phyloP scores from a whole-genome alignment of 1,140 invertebrate species.

The Oryctes rhinoceros region DNA sequence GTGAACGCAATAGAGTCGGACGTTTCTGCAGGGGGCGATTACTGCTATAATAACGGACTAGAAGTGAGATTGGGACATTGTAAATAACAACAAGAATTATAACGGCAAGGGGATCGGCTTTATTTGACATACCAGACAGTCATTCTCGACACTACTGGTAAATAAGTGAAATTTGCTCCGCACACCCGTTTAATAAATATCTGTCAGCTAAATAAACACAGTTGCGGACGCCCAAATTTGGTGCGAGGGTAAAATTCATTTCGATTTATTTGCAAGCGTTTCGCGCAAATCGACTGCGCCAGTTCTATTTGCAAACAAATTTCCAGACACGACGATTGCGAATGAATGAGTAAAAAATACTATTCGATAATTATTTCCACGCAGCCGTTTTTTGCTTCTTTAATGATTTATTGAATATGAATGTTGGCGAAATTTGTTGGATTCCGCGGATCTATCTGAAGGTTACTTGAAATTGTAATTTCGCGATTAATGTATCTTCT shows the following conservation, averaged over 20 bases:
- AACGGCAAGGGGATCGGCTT: conserved; percentile 44
- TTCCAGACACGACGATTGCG: not conserved
- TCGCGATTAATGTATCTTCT: no score
- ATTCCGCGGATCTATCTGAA: no score
- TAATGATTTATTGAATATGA: no score
- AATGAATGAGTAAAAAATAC: conserved; percentile 26
- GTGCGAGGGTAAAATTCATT: conserved; percentile 42
- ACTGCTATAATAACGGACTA: conserved; percentile 1
- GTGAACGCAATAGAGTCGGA: conserved; percentile 20
- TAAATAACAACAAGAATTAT: conserved; percentile 40
- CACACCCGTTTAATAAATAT: conserved; percentile 50
- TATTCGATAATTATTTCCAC: conserved; percentile 22
- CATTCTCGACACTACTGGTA: conserved; percentile 48
- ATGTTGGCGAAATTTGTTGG: no score
- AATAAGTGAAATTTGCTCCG: conserved; percentile 52
- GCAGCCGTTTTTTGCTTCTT: not conserved
- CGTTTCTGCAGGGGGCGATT: conserved; percentile 28
- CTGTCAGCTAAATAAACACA: conserved; percentile 48
- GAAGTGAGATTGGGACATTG: conserved; percentile 4
- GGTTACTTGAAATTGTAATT: no score
- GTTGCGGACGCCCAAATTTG: conserved; percentile 23
- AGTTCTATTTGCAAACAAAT: conserved; percentile 22
- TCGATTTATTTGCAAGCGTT: conserved; percentile 43
- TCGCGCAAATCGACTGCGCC: conserved; percentile 22
- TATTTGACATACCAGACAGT: conserved; percentile 49